Evolutionary conservation across 1,140 invertebrate genomes (phyloP).

Genomic region (Dendrolimus punctatus): DNA sequence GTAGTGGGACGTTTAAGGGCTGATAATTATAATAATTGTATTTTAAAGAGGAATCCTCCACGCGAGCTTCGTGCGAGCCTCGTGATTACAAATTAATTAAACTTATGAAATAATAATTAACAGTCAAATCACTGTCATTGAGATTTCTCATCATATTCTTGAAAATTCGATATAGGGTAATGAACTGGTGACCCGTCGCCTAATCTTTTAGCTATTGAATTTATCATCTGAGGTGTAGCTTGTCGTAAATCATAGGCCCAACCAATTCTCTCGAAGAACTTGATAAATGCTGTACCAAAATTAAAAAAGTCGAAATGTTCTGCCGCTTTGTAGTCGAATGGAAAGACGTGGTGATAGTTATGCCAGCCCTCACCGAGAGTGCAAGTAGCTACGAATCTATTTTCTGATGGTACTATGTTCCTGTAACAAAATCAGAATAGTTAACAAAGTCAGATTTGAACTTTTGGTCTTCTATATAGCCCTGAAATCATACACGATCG

Average conservation of each 20-base stretch:
- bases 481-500: no score
- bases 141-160: conserved; percentile 5
- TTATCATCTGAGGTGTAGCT: conserved; percentile 61
- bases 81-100: no score
- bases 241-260: conserved; percentile 78
- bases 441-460: neutral
- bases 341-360: conserved; percentile 95
- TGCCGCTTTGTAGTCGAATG: conserved; percentile 88
- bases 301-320: conserved; percentile 77
- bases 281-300: conserved; percentile 65
- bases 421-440: conserved; percentile 54
- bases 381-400: conserved; percentile 69
- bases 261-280: conserved; percentile 63
- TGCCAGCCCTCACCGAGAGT: conserved; percentile 82
- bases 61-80: no score
- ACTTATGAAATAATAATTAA: no score
- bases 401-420: conserved; percentile 74
- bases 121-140: neutral
- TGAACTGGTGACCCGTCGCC: conserved; percentile 53
- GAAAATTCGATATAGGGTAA: conserved; percentile 22
- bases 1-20: neutral
- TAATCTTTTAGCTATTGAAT: conserved; percentile 43
- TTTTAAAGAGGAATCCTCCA: neutral
- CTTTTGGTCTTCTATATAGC: no score
- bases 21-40: neutral